Base-by-base conservation (phyloP, 2,888 invertebrate genomes). In the Seira ritae region DNA sequence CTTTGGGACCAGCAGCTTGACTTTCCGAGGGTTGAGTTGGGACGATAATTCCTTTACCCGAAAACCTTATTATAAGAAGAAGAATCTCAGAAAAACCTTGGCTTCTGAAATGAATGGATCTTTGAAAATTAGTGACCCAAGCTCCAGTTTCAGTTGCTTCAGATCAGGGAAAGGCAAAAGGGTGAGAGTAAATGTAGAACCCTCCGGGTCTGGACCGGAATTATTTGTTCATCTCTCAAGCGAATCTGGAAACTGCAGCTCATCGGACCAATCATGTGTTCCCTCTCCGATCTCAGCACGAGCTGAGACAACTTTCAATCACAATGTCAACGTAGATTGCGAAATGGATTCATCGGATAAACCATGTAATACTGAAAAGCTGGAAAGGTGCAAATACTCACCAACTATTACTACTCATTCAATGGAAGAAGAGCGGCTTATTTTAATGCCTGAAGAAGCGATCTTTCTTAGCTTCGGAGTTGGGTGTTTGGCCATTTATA, bases 381-480 rank as follows among this genome's bases (percentile, higher is more conserved):
- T n/a, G n/a, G n/a, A n/a, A n/a, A n/a, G n/a, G 31, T 4, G 31
- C 8, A 8, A 31, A 31, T 31, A 31, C 31, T 31, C 65, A 15
- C 42, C 23, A 62, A 19, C 20, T 31, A 71, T 72, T 17, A 50
- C 71, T 79, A 37, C 71, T 72, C 78, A 78, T 23, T 23, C 24
- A 3, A 0, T 77, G 67, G 80, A 84, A 17, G 86, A 86, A 50
- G 88, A 88, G 66, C 86, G 79, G 55, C 69, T 88, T 22, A 75
- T 86, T n/a, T 65, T 88, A 19, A 79, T 88, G 74, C 86, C 88
- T 1, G 87, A 88, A 68, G 88, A 88, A 86, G 88, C 84, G 0
- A 88, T 88, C 17, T 88, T 88, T 76, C 74, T 88, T 20, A 86
- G 84, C 55, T 88, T 88, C 78, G 88, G 80, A 17, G 87, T 88